Evolutionary conservation across 2,113 vertebrate genomes (phyloP), one percentile per base, ranked within the genome.

Genomic region (Hemibagrus wyckioides): DNA sequence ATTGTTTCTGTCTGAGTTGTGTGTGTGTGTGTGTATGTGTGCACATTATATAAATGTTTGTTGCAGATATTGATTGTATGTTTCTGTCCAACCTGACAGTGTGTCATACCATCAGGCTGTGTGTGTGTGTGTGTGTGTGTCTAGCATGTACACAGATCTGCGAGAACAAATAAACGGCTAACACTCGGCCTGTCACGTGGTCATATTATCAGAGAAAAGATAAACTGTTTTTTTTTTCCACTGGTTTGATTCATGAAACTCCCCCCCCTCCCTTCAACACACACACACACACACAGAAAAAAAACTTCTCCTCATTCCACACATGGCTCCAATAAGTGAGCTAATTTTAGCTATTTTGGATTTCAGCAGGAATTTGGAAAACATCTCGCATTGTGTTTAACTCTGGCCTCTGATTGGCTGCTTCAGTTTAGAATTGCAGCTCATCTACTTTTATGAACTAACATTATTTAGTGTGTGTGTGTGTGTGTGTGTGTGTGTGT

Each of bases 121-220:
- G 77, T 71, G 52, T 75, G 80, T 73, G 39, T 81, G 80, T 73
- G 79, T 86, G 76, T 82, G 88, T 88, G 59, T 79, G 87, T 84
- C 90, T 86, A 88, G 67, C 69, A 59, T 86, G 92, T 94, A 94
- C 90, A 92, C 89, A 91, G 88, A 95, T 93, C 92, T 94, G 94
- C 94, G 93, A 95, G 93, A 93, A 94, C 92, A 95, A 95, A 95
- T 95, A 95, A 96, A 95, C 95, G 85, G 56, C 13, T 88, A 90
- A 88, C 92, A 92, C 92, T 71, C 28, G 90, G 88, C 39, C 91
- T 89, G 91, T 95, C 94, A 94, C 93, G 90, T 94, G 94, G 92
- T 92, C 65, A 89, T 95, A 94, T 95, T 94, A 96, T 95, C 94
- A 93, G 93, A 94, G 93, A 92, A 94, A 95, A 95, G 92, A 94